Evolutionary conservation across 2,113 vertebrate species (phyloP).

Genomic region (Osmerus mordax): DNA sequence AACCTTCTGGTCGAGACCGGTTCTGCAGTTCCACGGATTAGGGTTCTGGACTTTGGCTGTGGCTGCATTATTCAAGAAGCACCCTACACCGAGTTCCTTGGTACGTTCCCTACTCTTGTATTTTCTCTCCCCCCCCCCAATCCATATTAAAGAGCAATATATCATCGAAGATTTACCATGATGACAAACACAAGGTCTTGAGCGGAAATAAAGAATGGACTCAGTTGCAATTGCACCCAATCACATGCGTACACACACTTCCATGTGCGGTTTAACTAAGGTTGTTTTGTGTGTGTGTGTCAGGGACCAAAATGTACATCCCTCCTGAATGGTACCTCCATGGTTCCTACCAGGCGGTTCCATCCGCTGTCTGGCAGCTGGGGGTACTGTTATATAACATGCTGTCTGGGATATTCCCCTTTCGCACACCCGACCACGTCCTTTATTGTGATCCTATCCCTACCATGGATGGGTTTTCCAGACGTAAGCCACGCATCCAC

Average conservation of each 20-base stretch:
- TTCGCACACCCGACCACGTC: constrained; percentile 24
- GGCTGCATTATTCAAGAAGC: not conserved
- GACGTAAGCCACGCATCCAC: not conserved
- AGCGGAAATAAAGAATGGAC: no score
- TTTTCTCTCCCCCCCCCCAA: no score
- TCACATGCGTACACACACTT: not conserved
- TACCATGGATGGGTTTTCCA: not conserved
- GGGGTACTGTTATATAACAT: not conserved
- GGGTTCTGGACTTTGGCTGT: constrained; percentile 13
- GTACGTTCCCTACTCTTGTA: not conserved
- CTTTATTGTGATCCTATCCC: constrained; percentile 13
- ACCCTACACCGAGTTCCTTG: not conserved
- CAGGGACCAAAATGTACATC: constrained; percentile 8
- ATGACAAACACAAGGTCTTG: no score
- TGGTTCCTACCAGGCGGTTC: constrained; percentile 63
- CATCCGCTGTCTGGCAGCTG: constrained; percentile 53
- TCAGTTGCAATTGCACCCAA: not conserved
- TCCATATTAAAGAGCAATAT: not conserved
- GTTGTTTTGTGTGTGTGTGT: not conserved
- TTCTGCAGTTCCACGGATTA: not conserved
- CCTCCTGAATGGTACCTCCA: constrained; percentile 36
- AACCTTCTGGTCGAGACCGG: constrained; percentile 9
- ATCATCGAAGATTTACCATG: not conserved
- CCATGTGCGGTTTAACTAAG: not conserved
- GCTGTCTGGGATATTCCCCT: not conserved